A percentile compares a stretch with the other conserved stretches of the same genome.
phyloP scores from a whole-genome alignment of 2,888 invertebrate species.

The Acanthoscelides obtectus region DNA sequence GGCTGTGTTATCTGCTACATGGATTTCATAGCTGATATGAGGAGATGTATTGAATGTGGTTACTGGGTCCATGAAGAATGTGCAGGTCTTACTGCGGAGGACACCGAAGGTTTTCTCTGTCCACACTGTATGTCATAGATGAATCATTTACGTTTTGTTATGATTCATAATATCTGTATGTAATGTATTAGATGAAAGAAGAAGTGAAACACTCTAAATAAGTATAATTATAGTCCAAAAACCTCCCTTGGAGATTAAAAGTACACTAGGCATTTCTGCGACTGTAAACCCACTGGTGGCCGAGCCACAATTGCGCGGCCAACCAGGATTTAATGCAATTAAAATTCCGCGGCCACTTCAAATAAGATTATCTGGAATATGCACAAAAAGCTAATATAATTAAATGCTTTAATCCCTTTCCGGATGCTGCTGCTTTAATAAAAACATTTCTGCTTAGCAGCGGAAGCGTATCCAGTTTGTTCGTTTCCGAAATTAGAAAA shows the following conservation, averaged over 20 bases:
- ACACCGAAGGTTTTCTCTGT: too few species aligned
- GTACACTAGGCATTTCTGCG: neutral
- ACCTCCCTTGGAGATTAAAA: neutral
- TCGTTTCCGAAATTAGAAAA: neutral
- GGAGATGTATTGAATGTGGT: too few species aligned
- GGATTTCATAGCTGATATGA: too few species aligned
- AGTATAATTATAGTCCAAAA: too few species aligned
- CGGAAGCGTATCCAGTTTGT: neutral
- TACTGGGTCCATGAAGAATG: too few species aligned
- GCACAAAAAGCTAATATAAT: neutral
- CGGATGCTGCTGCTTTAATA: neutral
- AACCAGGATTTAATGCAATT: neutral
- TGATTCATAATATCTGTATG: too few species aligned
- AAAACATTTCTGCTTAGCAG: neutral
- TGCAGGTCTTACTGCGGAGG: too few species aligned
- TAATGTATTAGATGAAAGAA: too few species aligned
- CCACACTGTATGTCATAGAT: too few species aligned
- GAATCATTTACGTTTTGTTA: too few species aligned
- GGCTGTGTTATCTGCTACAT: too few species aligned
- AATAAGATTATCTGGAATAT: neutral
- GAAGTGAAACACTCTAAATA: too few species aligned
- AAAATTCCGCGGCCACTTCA: neutral
- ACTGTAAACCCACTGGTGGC: neutral
- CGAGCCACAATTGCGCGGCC: neutral
- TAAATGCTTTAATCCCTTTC: neutral